phyloP scores from a whole-genome alignment of 2,797 vertebrate species.

The Pristis pectinata region DNA sequence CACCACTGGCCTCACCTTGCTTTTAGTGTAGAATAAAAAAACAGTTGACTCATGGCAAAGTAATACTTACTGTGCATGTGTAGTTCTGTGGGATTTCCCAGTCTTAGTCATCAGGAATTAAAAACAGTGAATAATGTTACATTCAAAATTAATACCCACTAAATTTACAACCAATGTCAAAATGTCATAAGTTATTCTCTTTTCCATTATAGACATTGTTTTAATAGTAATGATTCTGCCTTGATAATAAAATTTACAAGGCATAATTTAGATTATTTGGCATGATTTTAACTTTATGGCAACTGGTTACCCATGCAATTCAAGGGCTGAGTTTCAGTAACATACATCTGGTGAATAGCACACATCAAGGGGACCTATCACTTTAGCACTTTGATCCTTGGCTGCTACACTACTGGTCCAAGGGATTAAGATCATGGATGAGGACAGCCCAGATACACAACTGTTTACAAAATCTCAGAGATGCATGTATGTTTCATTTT shows the following conservation, averaged over 20 bases:
- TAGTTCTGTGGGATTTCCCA: no score
- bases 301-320: not conserved
- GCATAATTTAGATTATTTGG: not conserved
- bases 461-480: not conserved
- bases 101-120: no score
- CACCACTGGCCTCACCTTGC: no score
- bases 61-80: no score
- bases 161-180: not conserved
- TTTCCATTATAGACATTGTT: not conserved
- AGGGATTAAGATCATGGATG: not conserved
- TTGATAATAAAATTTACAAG: not conserved
- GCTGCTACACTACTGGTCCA: not conserved
- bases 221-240: not conserved
- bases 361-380: not conserved
- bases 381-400: not conserved
- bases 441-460: not conserved
- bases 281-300: not conserved
- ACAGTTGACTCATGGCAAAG: no score
- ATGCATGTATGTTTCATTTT: not conserved
- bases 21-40: no score
- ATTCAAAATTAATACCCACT: not conserved
- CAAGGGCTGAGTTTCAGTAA: no score
- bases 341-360: not conserved
- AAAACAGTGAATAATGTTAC: no score
- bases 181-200: not conserved